These are phyloP conservation scores for Drosophila paulistorum DNA, from an alignment of 1,140 invertebrate genomes.

Conservation along the genomic window DNA sequence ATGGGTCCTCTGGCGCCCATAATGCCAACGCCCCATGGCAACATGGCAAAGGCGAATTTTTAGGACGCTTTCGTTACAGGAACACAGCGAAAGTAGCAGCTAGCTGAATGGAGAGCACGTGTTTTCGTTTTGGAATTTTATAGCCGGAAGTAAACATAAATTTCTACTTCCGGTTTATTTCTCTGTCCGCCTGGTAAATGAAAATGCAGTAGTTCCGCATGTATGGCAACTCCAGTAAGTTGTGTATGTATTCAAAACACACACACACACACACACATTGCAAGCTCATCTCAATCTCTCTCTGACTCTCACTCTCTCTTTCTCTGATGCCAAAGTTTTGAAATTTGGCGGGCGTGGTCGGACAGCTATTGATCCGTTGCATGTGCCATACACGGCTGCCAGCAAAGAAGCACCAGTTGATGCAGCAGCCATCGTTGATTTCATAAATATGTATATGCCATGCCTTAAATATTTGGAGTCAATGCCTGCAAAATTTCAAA, in stretches of 20 bases:
- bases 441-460: conserved; percentile 15
- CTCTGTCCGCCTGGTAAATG: conserved; percentile 72
- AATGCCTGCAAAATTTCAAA: conserved; percentile 60
- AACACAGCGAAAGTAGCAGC: conserved; percentile 37
- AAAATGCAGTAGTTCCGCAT: conserved; percentile 82
- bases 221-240: conserved; percentile 60
- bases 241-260: conserved; percentile 20
- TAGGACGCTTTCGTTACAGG: conserved; percentile 60
- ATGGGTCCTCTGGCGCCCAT: conserved; percentile 45
- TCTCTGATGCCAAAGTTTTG: not conserved
- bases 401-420: conserved; percentile 36
- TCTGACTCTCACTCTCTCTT: not conserved
- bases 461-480: conserved; percentile 55
- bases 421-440: conserved; percentile 30
- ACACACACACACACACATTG: no score
- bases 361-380: conserved; percentile 77
- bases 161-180: conserved; percentile 69
- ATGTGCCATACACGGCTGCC: conserved; percentile 57
- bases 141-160: conserved; percentile 63
- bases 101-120: not conserved
- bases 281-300: not conserved
- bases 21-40: conserved; percentile 65
- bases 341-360: conserved; percentile 62
- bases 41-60: conserved; percentile 73
- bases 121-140: not conserved